Percentiles rank a stretch among this genome's conserved stretches.
phyloP scores from a whole-genome alignment of 2,797 vertebrate species.

The Dendrocincla fuliginosa region DNA sequence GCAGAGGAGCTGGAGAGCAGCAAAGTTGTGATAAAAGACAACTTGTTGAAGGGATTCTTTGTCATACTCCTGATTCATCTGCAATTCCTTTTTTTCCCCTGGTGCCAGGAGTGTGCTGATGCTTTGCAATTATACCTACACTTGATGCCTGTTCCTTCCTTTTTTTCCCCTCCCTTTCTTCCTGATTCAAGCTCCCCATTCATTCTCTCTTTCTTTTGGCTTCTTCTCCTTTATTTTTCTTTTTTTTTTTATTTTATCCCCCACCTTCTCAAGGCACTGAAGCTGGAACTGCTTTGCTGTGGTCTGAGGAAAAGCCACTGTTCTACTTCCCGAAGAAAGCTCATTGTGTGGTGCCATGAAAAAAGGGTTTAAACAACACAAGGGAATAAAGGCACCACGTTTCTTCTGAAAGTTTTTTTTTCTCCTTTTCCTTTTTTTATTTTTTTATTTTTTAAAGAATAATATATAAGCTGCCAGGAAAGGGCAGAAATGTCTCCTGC shows the following conservation, averaged over 20 bases:
- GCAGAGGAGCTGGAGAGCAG: slow-evolving; percentile 7
- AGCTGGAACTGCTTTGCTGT: slow-evolving; percentile 14
- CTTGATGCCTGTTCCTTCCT: background rate
- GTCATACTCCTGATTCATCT: slow-evolving; percentile 41
- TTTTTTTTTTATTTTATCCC: background rate
- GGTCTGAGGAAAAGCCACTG: slow-evolving; percentile 39
- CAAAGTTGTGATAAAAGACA: slow-evolving; percentile 60
- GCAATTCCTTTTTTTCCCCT: background rate
- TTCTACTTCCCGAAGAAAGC: slow-evolving; percentile 45
- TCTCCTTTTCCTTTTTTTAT: background rate
- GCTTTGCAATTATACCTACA: slow-evolving; percentile 46
- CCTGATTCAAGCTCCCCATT: slow-evolving; percentile 28
- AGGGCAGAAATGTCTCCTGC: slow-evolving; percentile 54
- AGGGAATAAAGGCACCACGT: slow-evolving; percentile 46
- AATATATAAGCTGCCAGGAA: slow-evolving; percentile 45
- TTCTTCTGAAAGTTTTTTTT: slow-evolving; percentile 54
- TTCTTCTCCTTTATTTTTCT: background rate
- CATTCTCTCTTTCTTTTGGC: slow-evolving; percentile 13
- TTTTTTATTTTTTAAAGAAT: slow-evolving; percentile 21
- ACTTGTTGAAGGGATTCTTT: slow-evolving; percentile 65
- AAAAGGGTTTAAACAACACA: slow-evolving; percentile 44
- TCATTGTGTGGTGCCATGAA: slow-evolving; percentile 45
- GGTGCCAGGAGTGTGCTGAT: background rate
- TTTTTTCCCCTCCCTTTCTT: background rate
- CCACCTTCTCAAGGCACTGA: slow-evolving; percentile 7